Base-by-base conservation (phyloP, 2,113 vertebrate genomes). In the Nansenia antarctica region DNA sequence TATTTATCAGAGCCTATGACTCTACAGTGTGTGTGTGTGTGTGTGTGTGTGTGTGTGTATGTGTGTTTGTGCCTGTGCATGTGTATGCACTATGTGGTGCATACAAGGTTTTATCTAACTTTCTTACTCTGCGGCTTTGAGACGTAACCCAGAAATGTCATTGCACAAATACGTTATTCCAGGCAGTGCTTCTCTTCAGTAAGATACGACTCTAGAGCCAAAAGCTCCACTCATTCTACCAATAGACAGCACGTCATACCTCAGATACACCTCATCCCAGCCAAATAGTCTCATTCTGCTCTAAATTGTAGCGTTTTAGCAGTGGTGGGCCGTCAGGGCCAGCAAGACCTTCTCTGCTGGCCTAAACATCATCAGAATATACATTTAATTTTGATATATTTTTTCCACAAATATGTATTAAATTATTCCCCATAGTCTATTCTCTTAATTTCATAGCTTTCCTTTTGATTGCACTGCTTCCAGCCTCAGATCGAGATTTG, bases 61-160 rank as follows among this genome's bases (percentile, higher is more conserved):
- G 27, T 32, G n/a, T 62, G 22, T 60, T 39, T 72, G 57, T 72
- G 6, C 60, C 31, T 59, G 5, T 70, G 35, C 70, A 34, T 64
- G 22, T 39, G 42, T 37, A 29, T 65, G 34, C 27, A 60, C 65
- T 68, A 11, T 76, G 55, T 54, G 35, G 45, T 69, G 31, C 20
- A 49, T 69, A 37, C 65, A 58, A n/a, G n/a, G n/a, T n/a, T n/a
- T n/a, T n/a, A n/a, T n/a, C n/a, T 39, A 34, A 39, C 62, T 62
- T 34, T 73, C 12, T 27, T 62, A 68, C 63, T 65, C 72, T 15
- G 45, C 83, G 72, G 66, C 70, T 82, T 62, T 37, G 69, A 85
- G 77, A 86, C 55, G 66, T 90, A 89, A 91, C 88, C 87, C 79
- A 91, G 83, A 90, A 92, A 86, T 90, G 88, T 90, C 87, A 90